Base-by-base conservation (phyloP, 2,797 vertebrate species). In the Amniataba percoides region DNA sequence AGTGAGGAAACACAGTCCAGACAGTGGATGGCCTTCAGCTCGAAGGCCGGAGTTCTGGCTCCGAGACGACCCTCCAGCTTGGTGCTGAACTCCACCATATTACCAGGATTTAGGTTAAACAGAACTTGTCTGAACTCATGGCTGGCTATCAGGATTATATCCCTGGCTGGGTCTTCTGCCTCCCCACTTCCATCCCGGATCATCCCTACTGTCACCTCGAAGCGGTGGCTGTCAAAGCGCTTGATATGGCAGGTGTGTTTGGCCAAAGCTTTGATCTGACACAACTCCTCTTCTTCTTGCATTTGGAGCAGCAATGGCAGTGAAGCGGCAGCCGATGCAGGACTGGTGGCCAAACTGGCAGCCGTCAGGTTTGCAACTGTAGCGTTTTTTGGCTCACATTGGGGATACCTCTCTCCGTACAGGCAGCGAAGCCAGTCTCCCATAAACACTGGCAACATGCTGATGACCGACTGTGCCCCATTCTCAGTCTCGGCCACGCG, bases 381-480 rank as follows among this genome's bases (percentile, higher is more conserved):
- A 0, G 77, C 40, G 19, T 95, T 95, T 75, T 88, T 93, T 14
- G 95, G 91, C 76, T 96, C 93, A 82, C 98, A 99, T 36, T 91
- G 82, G 0, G 98, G 98, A 87, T 99, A 99, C 2, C 89, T 92
- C 85, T 99, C 96, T 4, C 98, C 98, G 0, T 99, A 99, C 51
- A 99, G 92, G 82, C 98, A 99, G 34, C 96, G 96, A 92, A 99
- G 87, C 98, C 98, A 99, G 78, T 98, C 97, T 0, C 96, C 97
- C 52, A 98, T 84, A 68, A 97, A 95, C 74, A 96, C 91, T 0
- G 98, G 98, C 39, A 99, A 93, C 94, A 99, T 95, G 74, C 96
- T 96, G 84, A 99, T 95, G 21, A 98, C 95, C 0, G 98, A 96
- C 89, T 97, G 98, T 0, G 98, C 97, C 1, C 98, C 98, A 18